These are phyloP conservation scores for Xenopus laevis DNA, from an alignment of 2,113 vertebrate species.

Conservation along the genomic window DNA sequence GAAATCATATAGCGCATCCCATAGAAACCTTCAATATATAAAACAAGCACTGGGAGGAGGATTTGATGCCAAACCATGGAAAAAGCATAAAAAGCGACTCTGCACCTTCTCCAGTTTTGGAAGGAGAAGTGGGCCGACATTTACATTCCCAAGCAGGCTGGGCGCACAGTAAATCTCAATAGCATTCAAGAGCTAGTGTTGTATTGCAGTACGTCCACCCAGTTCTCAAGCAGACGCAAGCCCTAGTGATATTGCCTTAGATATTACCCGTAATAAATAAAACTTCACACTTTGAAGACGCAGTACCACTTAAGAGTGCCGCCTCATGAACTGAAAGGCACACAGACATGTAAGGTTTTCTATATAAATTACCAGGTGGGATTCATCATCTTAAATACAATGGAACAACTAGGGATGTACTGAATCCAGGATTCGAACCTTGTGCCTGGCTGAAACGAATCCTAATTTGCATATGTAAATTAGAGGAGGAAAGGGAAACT, in stretches of 20 bases:
- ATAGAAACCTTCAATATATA: not conserved
- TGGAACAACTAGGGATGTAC: too few relatives aligned
- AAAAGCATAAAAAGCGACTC: not conserved
- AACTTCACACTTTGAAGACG: slow-evolving; percentile 24
- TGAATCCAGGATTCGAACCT: too few relatives aligned
- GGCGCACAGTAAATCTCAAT: not conserved
- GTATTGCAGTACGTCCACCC: not conserved
- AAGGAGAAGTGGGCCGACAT: not conserved
- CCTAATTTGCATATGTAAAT: too few relatives aligned
- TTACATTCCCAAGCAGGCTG: not conserved
- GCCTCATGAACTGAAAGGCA: slow-evolving; percentile 4
- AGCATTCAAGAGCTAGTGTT: slow-evolving; percentile 4
- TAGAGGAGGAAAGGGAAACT: too few relatives aligned
- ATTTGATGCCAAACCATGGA: slow-evolving; percentile 1
- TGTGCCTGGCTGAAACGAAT: too few relatives aligned
- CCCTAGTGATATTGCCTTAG: slow-evolving; percentile 73
- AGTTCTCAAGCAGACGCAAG: slow-evolving; percentile 8
- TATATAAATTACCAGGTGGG: slow-evolving; percentile 32
- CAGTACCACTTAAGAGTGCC: slow-evolving; percentile 12
- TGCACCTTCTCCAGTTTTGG: not conserved
- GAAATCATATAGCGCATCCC: too few relatives aligned
- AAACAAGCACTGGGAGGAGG: slow-evolving; percentile 12
- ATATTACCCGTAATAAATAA: slow-evolving; percentile 73
- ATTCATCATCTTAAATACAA: too few relatives aligned
- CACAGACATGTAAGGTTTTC: slow-evolving; percentile 50